phyloP scores from a whole-genome alignment of 2,797 vertebrate species.

The Spondyliosoma cantharus region DNA sequence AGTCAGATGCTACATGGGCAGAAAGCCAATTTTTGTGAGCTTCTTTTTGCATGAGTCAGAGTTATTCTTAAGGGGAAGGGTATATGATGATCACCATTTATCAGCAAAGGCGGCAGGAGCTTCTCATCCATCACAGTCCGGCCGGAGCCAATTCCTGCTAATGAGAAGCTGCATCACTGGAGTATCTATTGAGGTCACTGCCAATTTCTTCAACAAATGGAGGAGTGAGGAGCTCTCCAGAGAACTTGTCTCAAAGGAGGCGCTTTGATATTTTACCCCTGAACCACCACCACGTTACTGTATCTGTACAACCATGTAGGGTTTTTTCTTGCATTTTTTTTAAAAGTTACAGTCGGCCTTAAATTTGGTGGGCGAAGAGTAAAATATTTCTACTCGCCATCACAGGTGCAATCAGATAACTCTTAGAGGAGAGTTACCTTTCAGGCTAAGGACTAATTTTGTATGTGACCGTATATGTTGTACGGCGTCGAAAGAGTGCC shows the following conservation, averaged over 20 bases:
- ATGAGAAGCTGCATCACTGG: constrained; percentile 53
- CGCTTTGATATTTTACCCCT: constrained; percentile 21
- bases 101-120: constrained; percentile 31
- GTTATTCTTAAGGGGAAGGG: constrained; percentile 2
- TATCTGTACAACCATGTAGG: neutral
- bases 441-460: neutral
- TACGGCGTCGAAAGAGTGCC: neutral
- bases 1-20: neutral
- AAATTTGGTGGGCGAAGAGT: neutral
- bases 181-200: constrained; percentile 53
- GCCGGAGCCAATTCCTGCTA: constrained; percentile 44
- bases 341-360: neutral
- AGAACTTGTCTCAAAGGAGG: constrained; percentile 24
- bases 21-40: neutral
- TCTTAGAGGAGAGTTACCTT: neutral
- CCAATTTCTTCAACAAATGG: constrained; percentile 29
- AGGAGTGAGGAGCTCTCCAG: constrained; percentile 17
- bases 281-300: neutral
- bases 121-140: constrained; percentile 49
- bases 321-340: neutral
- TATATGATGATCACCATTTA: constrained; percentile 40
- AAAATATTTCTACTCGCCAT: neutral
- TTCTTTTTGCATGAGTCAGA: neutral
- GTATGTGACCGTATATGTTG: neutral
- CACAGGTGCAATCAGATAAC: neutral